Conservation (phyloP, 2,888 invertebrate species). For the Tetramorium bicarinatum region DNA sequence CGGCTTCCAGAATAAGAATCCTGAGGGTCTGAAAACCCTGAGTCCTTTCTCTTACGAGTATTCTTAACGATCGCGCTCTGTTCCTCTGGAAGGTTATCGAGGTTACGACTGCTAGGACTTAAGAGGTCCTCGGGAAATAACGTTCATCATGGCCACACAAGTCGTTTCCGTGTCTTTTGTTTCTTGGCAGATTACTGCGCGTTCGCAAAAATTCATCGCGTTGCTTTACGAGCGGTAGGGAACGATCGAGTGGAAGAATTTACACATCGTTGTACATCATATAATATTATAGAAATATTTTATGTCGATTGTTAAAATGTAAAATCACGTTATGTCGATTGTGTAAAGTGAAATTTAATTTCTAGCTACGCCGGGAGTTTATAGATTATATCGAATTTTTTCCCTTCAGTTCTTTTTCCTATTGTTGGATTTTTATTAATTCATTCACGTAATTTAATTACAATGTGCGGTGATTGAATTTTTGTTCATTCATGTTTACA, state of each 20-base stretch:
- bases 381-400: not conserved
- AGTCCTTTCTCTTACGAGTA: constrained; percentile 51
- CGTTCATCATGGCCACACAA: constrained; percentile 53
- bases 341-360: constrained; percentile 19
- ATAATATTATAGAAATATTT: not conserved
- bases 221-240: not conserved
- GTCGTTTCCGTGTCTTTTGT: constrained; percentile 6
- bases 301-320: not conserved
- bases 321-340: not conserved
- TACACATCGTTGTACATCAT: not conserved
- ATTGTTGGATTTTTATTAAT: not conserved
- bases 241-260: not conserved
- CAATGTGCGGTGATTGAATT: not conserved
- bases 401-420: not conserved
- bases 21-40: constrained; percentile 32
- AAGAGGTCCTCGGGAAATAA: constrained; percentile 57
- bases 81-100: constrained; percentile 10
- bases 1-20: constrained; percentile 15
- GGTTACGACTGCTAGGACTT: constrained; percentile 56
- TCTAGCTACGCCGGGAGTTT: not conserved
- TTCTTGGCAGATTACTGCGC: constrained; percentile 16
- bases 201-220: constrained; percentile 14
- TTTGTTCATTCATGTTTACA: not conserved
- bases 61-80: constrained; percentile 61
- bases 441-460: constrained; percentile 7